A percentile compares a stretch with the other conserved stretches of the same genome.
Conservation (phyloP, 2,888 invertebrate genomes). For the Bhutanitis thaidina region DNA sequence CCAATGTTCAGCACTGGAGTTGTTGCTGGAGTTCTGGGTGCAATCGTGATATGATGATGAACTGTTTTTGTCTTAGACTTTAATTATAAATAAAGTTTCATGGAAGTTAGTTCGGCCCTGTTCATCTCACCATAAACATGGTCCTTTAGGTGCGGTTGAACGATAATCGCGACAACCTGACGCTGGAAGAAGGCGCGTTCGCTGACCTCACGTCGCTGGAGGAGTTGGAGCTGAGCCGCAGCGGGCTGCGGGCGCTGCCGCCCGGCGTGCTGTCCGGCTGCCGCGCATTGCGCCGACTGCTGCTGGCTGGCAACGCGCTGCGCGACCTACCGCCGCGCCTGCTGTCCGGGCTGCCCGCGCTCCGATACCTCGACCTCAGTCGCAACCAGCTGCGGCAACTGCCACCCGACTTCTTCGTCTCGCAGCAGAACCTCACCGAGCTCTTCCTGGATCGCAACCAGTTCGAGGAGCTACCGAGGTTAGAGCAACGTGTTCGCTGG, state of each 20-base stretch:
- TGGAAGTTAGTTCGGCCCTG: too few relatives aligned
- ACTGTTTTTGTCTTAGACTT: too few relatives aligned
- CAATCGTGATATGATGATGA: too few relatives aligned
- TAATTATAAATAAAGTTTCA: too few relatives aligned
- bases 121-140: too few relatives aligned
- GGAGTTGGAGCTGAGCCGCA: slow-evolving; percentile 28
- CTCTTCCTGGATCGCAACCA: slow-evolving; percentile 26
- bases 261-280: slow-evolving; percentile 27
- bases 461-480: slow-evolving; percentile 4
- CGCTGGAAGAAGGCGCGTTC: slow-evolving; percentile 25
- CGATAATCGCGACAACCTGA: slow-evolving; percentile 17
- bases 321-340: slow-evolving; percentile 9
- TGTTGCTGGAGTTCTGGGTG: too few relatives aligned
- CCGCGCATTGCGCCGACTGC: background rate
- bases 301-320: slow-evolving; percentile 18
- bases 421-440: slow-evolving; percentile 22
- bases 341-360: slow-evolving; percentile 25
- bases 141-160: slow-evolving; percentile 21
- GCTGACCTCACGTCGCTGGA: slow-evolving; percentile 26
- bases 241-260: slow-evolving; percentile 24
- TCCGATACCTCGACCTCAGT: slow-evolving; percentile 28
- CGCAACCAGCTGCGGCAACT: slow-evolving; percentile 28
- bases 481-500: background rate
- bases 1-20: too few relatives aligned
- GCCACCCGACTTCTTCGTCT: slow-evolving; percentile 25